Conservation (phyloP, 2,888 invertebrate genomes). For the Camptogramma bilineatum region DNA sequence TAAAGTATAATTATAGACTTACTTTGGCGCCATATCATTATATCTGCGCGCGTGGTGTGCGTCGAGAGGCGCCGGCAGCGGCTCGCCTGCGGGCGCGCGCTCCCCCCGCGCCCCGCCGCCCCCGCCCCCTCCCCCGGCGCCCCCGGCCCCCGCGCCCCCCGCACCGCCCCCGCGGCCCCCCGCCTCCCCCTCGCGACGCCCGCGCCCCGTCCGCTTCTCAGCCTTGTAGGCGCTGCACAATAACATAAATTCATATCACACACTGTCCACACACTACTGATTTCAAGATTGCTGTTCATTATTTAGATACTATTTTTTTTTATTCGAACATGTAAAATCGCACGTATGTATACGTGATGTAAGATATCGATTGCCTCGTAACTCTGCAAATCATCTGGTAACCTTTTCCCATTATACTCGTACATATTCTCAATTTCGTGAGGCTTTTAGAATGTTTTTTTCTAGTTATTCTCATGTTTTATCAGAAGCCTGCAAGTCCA, state of each 20-base stretch:
- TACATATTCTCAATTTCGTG: no score
- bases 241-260: not conserved
- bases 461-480: no score
- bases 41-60: conserved; percentile 89
- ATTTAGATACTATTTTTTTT: no score
- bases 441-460: no score
- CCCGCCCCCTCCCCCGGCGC: conserved; percentile 27
- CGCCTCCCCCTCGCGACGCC: conserved; percentile 41
- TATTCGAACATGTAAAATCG: no score
- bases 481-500: no score
- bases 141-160: conserved; percentile 68
- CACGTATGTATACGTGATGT: no score
- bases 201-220: conserved; percentile 66
- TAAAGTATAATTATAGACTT: conserved; percentile 70
- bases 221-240: conserved; percentile 75
- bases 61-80: conserved; percentile 78
- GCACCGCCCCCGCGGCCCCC: conserved; percentile 33
- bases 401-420: no score
- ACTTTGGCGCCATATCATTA: conserved; percentile 95
- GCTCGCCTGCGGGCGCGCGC: conserved; percentile 66
- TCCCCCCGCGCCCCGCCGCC: conserved; percentile 43
- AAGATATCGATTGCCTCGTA: no score
- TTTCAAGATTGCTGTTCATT: not conserved
- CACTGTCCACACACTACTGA: conserved; percentile 3
- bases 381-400: no score